A percentile compares a stretch with the other conserved stretches of the same genome.
phyloP scores from a whole-genome alignment of 2,797 vertebrate species.

The Gymnothorax javanicus region DNA sequence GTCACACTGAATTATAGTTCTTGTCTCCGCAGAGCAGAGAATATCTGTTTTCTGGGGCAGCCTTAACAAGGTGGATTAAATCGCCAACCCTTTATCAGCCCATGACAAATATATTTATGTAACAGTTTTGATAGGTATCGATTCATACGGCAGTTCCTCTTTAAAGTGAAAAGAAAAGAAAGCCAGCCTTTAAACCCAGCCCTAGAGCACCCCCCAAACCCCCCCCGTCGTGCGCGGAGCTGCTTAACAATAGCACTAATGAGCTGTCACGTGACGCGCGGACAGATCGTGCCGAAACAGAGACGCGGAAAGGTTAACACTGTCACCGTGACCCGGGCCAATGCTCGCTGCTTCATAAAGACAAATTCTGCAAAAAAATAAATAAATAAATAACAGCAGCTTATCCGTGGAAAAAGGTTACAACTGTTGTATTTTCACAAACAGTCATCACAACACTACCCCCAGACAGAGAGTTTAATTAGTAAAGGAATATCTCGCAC shows the following conservation, averaged over 20 bases:
- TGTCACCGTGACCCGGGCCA: constrained; percentile 29
- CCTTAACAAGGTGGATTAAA: constrained; percentile 59
- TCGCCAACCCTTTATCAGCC: constrained; percentile 63
- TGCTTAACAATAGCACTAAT: constrained; percentile 45
- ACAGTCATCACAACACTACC: constrained; percentile 25
- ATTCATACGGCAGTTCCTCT: constrained; percentile 65
- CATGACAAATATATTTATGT: constrained; percentile 77
- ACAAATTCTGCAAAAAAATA: constrained; percentile 19
- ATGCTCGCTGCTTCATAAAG: constrained; percentile 18
- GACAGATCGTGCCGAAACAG: constrained; percentile 19
- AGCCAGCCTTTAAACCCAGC: constrained; percentile 72
- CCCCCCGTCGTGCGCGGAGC: background rate
- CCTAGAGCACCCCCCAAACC: constrained; percentile 52
- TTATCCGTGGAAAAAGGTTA: constrained; percentile 15
- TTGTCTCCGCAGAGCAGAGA: constrained; percentile 54
- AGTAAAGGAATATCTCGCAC: background rate
- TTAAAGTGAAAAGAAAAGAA: constrained; percentile 70
- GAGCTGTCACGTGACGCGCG: constrained; percentile 44
- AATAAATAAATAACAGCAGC: background rate
- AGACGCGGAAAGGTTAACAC: constrained; percentile 32
- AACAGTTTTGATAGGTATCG: constrained; percentile 77
- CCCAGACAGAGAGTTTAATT: constrained; percentile 26
- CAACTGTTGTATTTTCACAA: constrained; percentile 30
- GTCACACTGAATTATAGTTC: constrained; percentile 63
- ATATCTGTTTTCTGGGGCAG: constrained; percentile 59